A percentile compares a stretch with the other conserved stretches of the same genome.
Evolutionary conservation across 2,888 invertebrate genomes (phyloP).

Genomic region (Erannis defoliaria): DNA sequence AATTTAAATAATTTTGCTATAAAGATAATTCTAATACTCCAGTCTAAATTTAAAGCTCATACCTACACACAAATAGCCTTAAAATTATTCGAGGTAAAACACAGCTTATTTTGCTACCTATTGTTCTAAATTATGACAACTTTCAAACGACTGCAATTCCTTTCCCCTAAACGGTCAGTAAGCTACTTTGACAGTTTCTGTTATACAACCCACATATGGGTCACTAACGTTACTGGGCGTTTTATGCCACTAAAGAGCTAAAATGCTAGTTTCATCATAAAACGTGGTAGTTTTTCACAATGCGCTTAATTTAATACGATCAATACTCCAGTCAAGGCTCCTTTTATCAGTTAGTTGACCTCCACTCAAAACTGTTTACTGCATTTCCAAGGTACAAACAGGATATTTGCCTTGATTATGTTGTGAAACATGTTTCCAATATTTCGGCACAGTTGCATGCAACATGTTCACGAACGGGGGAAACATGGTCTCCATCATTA

Average conservation of each 20-base stretch:
- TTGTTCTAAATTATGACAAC: not conserved
- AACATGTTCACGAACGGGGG: too few species aligned
- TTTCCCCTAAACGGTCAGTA: conserved; percentile 14
- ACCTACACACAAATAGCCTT: too few species aligned
- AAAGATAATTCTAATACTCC: too few species aligned
- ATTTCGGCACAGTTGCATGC: too few species aligned
- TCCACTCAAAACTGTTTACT: too few species aligned
- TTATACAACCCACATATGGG: conserved; percentile 30
- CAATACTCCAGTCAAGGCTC: not conserved
- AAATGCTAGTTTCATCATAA: conserved; percentile 12
- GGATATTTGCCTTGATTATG: too few species aligned
- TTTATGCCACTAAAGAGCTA: conserved; percentile 19
- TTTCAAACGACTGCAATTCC: conserved; percentile 5
- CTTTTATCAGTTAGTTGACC: not conserved
- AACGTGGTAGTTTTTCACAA: conserved; percentile 6
- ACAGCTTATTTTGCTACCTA: not conserved
- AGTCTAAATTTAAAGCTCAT: too few species aligned
- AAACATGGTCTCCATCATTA: too few species aligned
- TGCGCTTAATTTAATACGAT: not conserved
- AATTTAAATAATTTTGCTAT: too few species aligned
- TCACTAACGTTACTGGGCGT: conserved; percentile 16
- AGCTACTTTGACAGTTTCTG: conserved; percentile 30
- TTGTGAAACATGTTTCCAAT: too few species aligned
- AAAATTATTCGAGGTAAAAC: too few species aligned
- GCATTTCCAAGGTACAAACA: too few species aligned